Percentiles rank a stretch among this genome's conserved stretches.
Evolutionary conservation across 1,140 invertebrate genomes (phyloP).

Genomic region (Zaprionus tsacasi): DNA sequence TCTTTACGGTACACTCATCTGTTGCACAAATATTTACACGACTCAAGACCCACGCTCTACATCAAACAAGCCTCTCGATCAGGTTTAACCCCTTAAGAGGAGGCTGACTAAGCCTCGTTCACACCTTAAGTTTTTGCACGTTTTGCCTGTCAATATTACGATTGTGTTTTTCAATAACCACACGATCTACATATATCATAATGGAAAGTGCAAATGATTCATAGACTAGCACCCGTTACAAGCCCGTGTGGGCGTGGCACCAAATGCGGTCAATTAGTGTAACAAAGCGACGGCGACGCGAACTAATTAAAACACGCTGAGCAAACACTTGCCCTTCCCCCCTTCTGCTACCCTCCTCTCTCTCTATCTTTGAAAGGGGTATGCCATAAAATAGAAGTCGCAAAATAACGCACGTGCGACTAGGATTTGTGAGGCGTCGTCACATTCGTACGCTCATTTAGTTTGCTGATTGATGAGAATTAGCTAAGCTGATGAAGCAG

Average conservation of each 20-base stretch:
- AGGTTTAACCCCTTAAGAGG: neutral
- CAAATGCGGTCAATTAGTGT: slow-evolving; percentile 73
- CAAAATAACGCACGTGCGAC: slow-evolving; percentile 57
- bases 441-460: slow-evolving; percentile 61
- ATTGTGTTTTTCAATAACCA: neutral
- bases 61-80: neutral
- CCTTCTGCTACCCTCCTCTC: neutral
- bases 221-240: neutral
- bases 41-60: neutral
- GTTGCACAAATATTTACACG: neutral
- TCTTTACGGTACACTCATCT: neutral
- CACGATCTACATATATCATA: neutral
- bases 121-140: neutral
- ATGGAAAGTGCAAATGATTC: neutral
- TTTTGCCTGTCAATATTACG: neutral
- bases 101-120: slow-evolving; percentile 11
- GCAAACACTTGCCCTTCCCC: slow-evolving; percentile 53
- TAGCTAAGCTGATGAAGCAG: neutral
- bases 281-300: slow-evolving; percentile 46
- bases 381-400: slow-evolving; percentile 17
- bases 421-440: slow-evolving; percentile 65
- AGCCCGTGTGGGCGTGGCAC: neutral
- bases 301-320: slow-evolving; percentile 79
- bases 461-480: slow-evolving; percentile 61
- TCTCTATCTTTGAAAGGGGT: too few species aligned